These are phyloP conservation scores for Cranoglanis bouderius DNA, from an alignment of 2,113 vertebrate species.

Conservation along the genomic window DNA sequence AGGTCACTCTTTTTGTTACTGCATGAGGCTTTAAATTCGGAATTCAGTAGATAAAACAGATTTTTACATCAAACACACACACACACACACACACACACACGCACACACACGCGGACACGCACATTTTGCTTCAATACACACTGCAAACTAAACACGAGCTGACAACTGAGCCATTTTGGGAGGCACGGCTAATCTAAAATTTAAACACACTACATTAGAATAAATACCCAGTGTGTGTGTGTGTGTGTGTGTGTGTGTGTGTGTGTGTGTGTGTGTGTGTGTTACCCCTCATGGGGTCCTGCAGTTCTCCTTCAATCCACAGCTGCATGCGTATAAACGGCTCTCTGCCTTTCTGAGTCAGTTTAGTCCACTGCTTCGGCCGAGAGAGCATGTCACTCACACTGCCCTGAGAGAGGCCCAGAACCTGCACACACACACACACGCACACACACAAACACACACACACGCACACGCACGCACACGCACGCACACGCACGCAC, in stretches of 20 bases:
- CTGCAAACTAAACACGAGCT: constrained; percentile 2
- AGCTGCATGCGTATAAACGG: constrained; percentile 94
- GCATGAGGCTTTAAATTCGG: not conserved
- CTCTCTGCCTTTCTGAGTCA: constrained; percentile 92
- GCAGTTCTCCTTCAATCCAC: constrained; percentile 89
- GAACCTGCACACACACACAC: constrained; percentile 72
- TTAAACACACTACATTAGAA: not conserved
- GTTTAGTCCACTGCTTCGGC: constrained; percentile 92
- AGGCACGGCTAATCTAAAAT: constrained; percentile 41
- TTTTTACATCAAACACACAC: not conserved
- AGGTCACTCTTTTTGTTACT: constrained; percentile 25
- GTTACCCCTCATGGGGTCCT: constrained; percentile 79
- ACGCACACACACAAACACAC: constrained; percentile 41
- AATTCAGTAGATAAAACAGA: not conserved
- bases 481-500: constrained; percentile 42
- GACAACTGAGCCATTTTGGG: constrained; percentile 7
- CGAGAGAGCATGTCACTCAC: constrained; percentile 92
- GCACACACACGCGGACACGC: not conserved
- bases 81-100: constrained; percentile 21
- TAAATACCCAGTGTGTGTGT: constrained; percentile 1
- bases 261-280: constrained; percentile 34
- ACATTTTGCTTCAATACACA: not conserved
- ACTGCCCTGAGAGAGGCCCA: constrained; percentile 90
- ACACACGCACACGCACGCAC: constrained; percentile 37
- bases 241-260: constrained; percentile 31